These are phyloP conservation scores for Aselliscus stoliczkanus DNA, from an alignment of 2,797 vertebrate species.

Conservation along the genomic window DNA sequence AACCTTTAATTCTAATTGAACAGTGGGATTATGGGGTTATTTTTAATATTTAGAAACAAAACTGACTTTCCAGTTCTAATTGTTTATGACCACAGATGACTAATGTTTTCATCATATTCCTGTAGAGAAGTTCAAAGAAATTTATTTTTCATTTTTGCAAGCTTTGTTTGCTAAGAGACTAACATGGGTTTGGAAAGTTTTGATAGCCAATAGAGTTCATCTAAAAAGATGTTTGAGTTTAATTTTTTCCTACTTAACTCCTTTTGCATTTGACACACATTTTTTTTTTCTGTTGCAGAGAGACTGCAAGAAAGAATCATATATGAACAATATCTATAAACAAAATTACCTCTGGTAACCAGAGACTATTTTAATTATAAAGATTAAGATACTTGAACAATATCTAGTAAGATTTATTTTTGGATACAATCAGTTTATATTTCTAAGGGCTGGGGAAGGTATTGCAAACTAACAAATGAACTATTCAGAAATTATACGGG, in stretches of 20 bases:
- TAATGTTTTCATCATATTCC: background rate
- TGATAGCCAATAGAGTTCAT: background rate
- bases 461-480: background rate
- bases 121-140: background rate
- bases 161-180: background rate
- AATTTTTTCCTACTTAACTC: background rate
- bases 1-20: conserved; percentile 32
- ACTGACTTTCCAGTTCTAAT: background rate
- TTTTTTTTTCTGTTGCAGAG: background rate
- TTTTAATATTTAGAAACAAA: background rate
- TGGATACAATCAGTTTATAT: background rate
- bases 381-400: background rate
- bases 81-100: background rate
- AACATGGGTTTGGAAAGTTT: conserved; percentile 4
- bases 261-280: background rate
- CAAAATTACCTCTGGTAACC: background rate
- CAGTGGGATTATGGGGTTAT: background rate
- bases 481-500: background rate
- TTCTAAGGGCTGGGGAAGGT: background rate
- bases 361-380: background rate
- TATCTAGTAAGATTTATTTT: background rate
- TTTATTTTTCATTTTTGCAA: background rate
- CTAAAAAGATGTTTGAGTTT: background rate
- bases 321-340: background rate
- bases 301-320: background rate